These are phyloP conservation scores for Aldabrachelys gigantea DNA, from an alignment of 2,113 vertebrate genomes.

Conservation along the genomic window DNA sequence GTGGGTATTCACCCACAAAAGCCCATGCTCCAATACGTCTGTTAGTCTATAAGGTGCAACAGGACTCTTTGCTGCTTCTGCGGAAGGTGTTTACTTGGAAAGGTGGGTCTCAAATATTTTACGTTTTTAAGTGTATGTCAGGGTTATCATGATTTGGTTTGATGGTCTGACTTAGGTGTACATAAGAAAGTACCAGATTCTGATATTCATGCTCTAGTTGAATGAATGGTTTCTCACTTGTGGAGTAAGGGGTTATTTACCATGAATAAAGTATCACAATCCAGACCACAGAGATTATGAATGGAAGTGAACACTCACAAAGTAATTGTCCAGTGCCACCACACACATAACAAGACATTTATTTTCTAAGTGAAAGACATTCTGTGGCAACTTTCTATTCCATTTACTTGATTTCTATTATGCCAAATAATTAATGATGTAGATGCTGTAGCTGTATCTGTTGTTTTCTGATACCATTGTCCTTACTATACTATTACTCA, in stretches of 20 bases:
- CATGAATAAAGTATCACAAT: not conserved
- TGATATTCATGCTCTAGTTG: not conserved
- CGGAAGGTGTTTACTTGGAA: not conserved
- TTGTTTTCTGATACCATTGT: not conserved
- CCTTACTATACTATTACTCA: not conserved
- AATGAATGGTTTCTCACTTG: not conserved
- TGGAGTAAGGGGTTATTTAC: not conserved
- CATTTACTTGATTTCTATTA: not conserved
- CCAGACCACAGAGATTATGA: not conserved
- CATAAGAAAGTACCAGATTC: not conserved
- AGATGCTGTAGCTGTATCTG: not conserved
- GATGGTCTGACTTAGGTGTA: not conserved
- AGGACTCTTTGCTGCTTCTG: not conserved
- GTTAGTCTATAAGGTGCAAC: too few relatives aligned
- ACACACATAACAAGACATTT: not conserved
- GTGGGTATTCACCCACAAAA: too few relatives aligned
- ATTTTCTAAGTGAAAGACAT: not conserved
- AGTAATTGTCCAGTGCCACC: not conserved
- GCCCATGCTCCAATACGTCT: too few relatives aligned
- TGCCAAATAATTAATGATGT: not conserved
- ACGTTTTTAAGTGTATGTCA: not conserved
- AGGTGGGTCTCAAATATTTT: not conserved
- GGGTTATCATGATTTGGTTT: not conserved
- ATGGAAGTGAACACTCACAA: not conserved
- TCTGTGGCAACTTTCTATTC: not conserved